Base-by-base conservation (phyloP, 2,888 invertebrate species). In the Lycophotia porphyrea region DNA sequence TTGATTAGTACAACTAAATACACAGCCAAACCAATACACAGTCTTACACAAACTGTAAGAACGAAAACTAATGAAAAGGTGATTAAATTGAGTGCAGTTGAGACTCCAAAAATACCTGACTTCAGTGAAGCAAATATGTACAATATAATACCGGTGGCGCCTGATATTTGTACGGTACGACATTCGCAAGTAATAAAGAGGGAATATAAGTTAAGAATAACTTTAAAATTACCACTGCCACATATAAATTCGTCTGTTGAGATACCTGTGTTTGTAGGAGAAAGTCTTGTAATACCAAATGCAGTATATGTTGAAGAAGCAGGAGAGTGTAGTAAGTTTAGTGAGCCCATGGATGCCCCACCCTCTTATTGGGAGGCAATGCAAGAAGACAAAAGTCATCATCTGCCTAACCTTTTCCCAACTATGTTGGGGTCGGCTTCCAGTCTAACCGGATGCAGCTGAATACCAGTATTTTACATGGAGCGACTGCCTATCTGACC, bases 221-320 rank as follows among this genome's bases (percentile, higher is more conserved):
- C 84, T 24, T 34, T 86, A 18, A 80, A 60, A 47, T 31, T 86
- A 34, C 84, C 86, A 21, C 0, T 86, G 9, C 84, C 86, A 13
- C 74, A 84, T 71, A 7, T 66, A 24, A 84, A 84, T 76, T 74
- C 72, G 0, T 77, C 52, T 21, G 11, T 78, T n/a, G 69, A 84
- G 9, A 66, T 86, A 34, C 84, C 84, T 8, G 44, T 86, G 13
- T 84, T 76, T 44, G 66, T 84, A n/a, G 84, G 80, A 27, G 84
- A 84, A 63, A 68, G 5, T 72, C 39, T 58, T 18, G 13, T 24
- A 18, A 47, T 47, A 27, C 24, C 27, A 21, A 8, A 21, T 49
- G 4, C 24, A 47, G 49, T 21, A 18, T 15, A 60, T 21, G 31
- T 21, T 34, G 44, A n/a, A 68, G 83, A 71, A 64, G 36, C 18